A percentile compares a stretch with the other conserved stretches of the same genome.
Evolutionary conservation across 1,140 invertebrate species (phyloP).

Genomic region (Eubasilissa regina): DNA sequence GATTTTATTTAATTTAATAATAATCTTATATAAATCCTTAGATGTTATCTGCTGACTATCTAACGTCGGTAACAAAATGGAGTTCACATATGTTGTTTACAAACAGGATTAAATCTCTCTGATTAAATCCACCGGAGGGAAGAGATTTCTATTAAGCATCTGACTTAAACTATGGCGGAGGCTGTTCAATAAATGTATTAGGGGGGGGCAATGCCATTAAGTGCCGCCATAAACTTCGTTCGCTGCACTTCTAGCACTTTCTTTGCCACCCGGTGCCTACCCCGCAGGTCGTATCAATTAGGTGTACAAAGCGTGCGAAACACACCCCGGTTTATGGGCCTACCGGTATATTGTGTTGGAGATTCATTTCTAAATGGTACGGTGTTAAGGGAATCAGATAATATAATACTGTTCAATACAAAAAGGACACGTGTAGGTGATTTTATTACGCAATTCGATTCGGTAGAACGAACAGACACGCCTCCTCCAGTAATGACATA

Average conservation of each 20-base stretch:
- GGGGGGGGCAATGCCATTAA: slow-evolving; percentile 45
- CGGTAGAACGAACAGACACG: too few species aligned
- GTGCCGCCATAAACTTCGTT: slow-evolving; percentile 36
- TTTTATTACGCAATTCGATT: too few species aligned
- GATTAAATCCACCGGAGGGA: slow-evolving; percentile 11
- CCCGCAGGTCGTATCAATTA: slow-evolving; percentile 47
- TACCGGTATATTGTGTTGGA: slow-evolving; percentile 19
- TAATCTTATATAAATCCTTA: too few species aligned
- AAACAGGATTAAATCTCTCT: slow-evolving; percentile 16
- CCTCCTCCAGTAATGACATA: too few species aligned
- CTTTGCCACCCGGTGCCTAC: neutral
- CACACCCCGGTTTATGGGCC: slow-evolving; percentile 12
- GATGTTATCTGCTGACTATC: too few species aligned
- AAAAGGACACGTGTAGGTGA: too few species aligned
- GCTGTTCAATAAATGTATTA: slow-evolving; percentile 37
- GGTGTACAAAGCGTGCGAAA: slow-evolving; percentile 33
- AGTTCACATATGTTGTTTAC: neutral
- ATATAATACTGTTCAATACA: neutral
- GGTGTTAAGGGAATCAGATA: neutral
- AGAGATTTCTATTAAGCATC: slow-evolving; percentile 26
- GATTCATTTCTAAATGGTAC: slow-evolving; percentile 23
- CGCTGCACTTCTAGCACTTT: slow-evolving; percentile 42
- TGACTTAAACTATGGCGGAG: neutral
- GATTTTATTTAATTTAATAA: too few species aligned
- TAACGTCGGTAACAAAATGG: too few species aligned